Evolutionary conservation across 2,888 invertebrate species (phyloP), one percentile per base, ranked within the genome.

Genomic region (Calameuta idolon): DNA sequence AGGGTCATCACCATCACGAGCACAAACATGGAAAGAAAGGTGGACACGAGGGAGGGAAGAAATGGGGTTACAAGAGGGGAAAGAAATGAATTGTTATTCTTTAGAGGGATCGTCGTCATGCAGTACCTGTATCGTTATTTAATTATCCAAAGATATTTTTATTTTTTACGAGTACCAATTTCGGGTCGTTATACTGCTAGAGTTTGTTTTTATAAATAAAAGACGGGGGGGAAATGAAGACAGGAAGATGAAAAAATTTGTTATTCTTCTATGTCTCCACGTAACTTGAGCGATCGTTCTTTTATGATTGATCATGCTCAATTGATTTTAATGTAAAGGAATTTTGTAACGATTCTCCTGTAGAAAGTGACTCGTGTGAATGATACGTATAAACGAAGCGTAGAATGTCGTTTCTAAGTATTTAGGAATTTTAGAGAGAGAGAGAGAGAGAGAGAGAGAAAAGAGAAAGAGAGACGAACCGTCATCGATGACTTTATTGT

Each of bases 51-150:
- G 86, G 89, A 0, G 93, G 93, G 0, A 94, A 93, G 86, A 94
- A 94, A 82, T 94, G 94, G 94, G 89, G 92, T 33, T 93, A 92
- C 88, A 92, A 93, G 81, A 93, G 92, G 33, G 83, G 77, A 35
- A 83, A 82, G 55, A 55, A 55, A 23, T 55, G 55, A 55, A 23
- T 55, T 23, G 15, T 1, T 4, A 40, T 15, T 15, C 4, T 15
- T 23, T 55, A 9, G 9, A 23, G 55, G 55, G 23, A 55, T 55
- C 23, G 0, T 55, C 0, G 55, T 0, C 23, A 55, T 55, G 55
- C 55, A 55, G 55, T 55, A 55, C 55, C 55, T 55, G 55, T 55
- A 23, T 55, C 55, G 55, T 55, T 23, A 23, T 23, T 55, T 55
- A 55, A 55, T 55, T 55, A 3, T 55, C 23, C 55, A 55, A 55